Evolutionary conservation across 2,113 vertebrate species (phyloP), one percentile per base, ranked within the genome.

Genomic region (Tragelaphus strepsiceros): DNA sequence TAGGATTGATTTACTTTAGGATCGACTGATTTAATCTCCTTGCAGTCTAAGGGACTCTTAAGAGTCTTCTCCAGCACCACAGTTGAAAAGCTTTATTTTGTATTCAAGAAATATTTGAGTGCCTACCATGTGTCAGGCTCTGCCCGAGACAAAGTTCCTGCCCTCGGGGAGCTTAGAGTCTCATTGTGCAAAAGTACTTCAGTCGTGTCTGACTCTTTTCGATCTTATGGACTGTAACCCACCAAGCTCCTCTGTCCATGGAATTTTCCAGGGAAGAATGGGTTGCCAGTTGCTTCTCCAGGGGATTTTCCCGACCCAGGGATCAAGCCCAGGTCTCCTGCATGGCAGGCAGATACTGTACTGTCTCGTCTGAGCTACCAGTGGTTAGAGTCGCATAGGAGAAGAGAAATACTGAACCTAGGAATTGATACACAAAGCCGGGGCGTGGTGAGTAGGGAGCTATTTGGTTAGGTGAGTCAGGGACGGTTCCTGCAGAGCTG

Each of bases 361-460:
- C 32, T 19, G 32, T 67, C 32, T 64, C 8, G 32, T 67, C 32
- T 67, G 16, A 67, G 64, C 17, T 16, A 71, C n/a, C 64, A 67
- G 16, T 19, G 32, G 16, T 9, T 22, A 7, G 2, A 0, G 46
- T 49, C 86, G 49, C 6, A 0, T 1, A 32, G 58, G 61, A 81
- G 62, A 74, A 62, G 62, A 61, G 71, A 71, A 43, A 87, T 46
- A 19, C 54, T 6, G 21, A 86, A 32, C 11, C 26, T 4, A 59
- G 26, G 35, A 30, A 67, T 87, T 22, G 78, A 30, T 17, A 49
- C 49, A 58, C 39, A 59, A n/a, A 32, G n/a, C 3, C 24, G 7
- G 21, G 32, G 58, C 28, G 11, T 16, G 8, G 19, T 16, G 93
- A 49, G 22, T 0, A 0, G 24, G 14, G 21, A 53, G 14, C 77